These are phyloP conservation scores for Protonibea diacanthus DNA, from an alignment of 2,797 vertebrate genomes.

Conservation along the genomic window DNA sequence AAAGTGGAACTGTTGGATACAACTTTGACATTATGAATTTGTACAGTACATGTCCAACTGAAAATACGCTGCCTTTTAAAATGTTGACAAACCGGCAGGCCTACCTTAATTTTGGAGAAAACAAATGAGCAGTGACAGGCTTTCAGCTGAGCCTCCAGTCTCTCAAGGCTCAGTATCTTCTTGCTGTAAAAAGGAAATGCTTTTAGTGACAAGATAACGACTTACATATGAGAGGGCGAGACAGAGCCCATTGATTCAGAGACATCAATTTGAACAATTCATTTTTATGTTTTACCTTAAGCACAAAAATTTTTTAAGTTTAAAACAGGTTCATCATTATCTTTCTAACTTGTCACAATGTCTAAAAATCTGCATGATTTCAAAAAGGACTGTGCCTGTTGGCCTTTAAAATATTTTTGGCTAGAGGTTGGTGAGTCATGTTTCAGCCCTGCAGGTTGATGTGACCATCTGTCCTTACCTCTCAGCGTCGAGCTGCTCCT, in stretches of 20 bases:
- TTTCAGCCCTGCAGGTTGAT: conserved; percentile 53
- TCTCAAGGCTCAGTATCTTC: conserved; percentile 89
- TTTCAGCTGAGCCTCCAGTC: conserved; percentile 95
- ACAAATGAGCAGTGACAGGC: conserved; percentile 94
- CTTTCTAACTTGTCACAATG: conserved; percentile 20
- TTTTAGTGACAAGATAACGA: conserved; percentile 35
- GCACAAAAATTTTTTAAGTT: not conserved
- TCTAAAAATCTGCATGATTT: conserved; percentile 33
- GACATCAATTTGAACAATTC: not conserved
- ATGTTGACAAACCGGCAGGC: conserved; percentile 11
- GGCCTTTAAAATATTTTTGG: conserved; percentile 45
- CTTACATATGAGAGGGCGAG: not conserved
- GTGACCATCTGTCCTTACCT: conserved; percentile 83
- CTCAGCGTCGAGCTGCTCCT: conserved; percentile 88
- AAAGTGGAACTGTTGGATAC: conserved; percentile 5
- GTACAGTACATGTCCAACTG: not conserved
- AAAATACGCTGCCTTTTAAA: conserved; percentile 21
- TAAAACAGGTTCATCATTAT: conserved; percentile 1
- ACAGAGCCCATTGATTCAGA: not conserved
- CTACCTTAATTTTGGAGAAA: conserved; percentile 97
- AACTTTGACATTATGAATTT: not conserved
- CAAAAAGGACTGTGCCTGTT: conserved; percentile 20
- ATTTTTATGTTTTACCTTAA: not conserved
- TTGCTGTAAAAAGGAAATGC: conserved; percentile 79
- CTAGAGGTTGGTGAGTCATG: conserved; percentile 57